A percentile compares a stretch with the other conserved stretches of the same genome.
Conservation (phyloP, 2,888 invertebrate genomes). For the Acanthosepion pharaonis region DNA sequence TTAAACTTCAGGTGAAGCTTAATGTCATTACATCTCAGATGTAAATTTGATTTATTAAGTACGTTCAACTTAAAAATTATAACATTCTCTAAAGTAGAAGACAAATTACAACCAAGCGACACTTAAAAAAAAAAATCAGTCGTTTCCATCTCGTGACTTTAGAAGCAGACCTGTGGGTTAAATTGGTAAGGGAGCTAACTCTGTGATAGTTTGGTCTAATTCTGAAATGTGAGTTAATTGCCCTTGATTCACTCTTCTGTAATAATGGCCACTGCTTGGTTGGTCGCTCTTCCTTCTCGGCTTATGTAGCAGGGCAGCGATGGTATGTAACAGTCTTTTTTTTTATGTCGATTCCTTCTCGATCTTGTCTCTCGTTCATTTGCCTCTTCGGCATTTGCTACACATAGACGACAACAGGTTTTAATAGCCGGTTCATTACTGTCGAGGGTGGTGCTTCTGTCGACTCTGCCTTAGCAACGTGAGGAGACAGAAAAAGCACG, state of each 20-base stretch:
- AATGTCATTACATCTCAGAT: no score
- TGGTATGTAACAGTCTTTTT: not conserved
- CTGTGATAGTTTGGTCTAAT: not conserved
- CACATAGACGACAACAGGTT: not conserved
- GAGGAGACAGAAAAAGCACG: not conserved
- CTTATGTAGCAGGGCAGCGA: slow-evolving; percentile 33
- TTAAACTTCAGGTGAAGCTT: no score
- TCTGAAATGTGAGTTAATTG: slow-evolving; percentile 11
- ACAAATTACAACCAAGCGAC: no score
- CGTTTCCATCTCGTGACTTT: not conserved
- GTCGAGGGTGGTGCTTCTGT: not conserved
- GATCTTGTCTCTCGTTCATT: not conserved
- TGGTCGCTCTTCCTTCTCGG: slow-evolving; percentile 14
- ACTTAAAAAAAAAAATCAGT: no score
- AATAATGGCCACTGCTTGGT: not conserved
- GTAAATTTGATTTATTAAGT: no score
- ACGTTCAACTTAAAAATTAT: no score
- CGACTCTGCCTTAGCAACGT: slow-evolving; percentile 8
- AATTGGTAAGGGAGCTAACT: not conserved
- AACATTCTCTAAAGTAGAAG: no score
- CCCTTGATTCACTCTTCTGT: not conserved
- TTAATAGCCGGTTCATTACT: not conserved
- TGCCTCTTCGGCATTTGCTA: not conserved
- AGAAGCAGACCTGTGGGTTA: not conserved
- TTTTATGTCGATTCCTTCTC: not conserved